A percentile compares a stretch with the other conserved stretches of the same genome.
Evolutionary conservation across 1,140 invertebrate genomes (phyloP).

Genomic region (Diorhabda elongata): DNA sequence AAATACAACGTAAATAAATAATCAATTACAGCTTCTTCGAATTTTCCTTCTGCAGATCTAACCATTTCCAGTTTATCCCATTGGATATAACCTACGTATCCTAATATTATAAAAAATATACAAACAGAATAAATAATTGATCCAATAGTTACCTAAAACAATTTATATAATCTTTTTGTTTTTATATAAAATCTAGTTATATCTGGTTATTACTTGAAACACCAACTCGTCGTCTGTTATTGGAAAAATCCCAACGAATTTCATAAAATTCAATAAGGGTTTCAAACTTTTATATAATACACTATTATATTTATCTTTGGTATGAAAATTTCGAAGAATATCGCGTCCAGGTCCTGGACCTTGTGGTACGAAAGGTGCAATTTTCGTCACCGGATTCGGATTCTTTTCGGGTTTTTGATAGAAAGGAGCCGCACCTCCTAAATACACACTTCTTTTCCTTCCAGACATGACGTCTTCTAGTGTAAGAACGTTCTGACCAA

Average conservation of each 20-base stretch:
- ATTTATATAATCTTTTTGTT: constrained; percentile 18
- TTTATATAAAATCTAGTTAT: background rate
- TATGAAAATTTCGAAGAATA: background rate
- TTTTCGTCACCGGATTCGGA: constrained; percentile 10
- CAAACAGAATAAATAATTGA: constrained; percentile 55
- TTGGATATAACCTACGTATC: constrained; percentile 56
- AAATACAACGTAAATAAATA: constrained; percentile 65
- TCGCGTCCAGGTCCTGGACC: background rate
- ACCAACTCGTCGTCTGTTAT: constrained; percentile 49
- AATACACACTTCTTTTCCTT: constrained; percentile 14
- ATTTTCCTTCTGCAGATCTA: constrained; percentile 57
- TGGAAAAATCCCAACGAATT: constrained; percentile 57
- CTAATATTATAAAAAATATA: constrained; percentile 50
- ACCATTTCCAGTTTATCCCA: constrained; percentile 57
- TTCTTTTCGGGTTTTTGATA: constrained; percentile 4
- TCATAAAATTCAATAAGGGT: constrained; percentile 54
- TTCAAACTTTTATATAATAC: constrained; percentile 57
- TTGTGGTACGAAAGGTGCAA: constrained; percentile 7
- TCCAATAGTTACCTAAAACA: constrained; percentile 50
- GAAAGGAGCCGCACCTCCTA: constrained; percentile 12
- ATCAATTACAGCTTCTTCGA: constrained; percentile 65
- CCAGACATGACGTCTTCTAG: background rate
- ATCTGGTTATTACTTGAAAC: constrained; percentile 40
- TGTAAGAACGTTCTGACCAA: background rate
- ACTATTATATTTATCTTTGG: background rate